Conservation (phyloP, 2,797 vertebrate genomes). For the Centroberyx gerrardi region DNA sequence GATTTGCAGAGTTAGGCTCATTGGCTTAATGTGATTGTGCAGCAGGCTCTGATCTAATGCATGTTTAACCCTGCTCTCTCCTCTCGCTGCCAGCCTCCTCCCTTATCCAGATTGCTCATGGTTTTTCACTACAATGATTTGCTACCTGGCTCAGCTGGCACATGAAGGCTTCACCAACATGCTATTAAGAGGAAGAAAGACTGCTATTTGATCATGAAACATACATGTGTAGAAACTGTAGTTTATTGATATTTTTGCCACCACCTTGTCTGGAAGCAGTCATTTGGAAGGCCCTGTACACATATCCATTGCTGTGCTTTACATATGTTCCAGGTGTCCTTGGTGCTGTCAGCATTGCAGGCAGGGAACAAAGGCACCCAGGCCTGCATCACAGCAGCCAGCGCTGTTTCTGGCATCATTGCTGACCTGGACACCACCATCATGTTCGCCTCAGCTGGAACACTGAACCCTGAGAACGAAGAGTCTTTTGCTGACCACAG, state of each 20-base stretch:
- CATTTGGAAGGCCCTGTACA: slow-evolving; percentile 23
- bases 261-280: slow-evolving; percentile 23
- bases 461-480: slow-evolving; percentile 94
- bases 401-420: slow-evolving; percentile 97
- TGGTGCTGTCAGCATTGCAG: slow-evolving; percentile 97
- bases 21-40: slow-evolving; percentile 59
- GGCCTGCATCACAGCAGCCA: slow-evolving; percentile 97
- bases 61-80: slow-evolving; percentile 26
- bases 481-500: slow-evolving; percentile 99
- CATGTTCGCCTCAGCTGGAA: slow-evolving; percentile 99
- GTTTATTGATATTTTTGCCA: slow-evolving; percentile 20
- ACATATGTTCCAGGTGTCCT: slow-evolving; percentile 88
- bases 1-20: slow-evolving; percentile 58
- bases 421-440: slow-evolving; percentile 99
- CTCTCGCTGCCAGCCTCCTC: slow-evolving; percentile 14
- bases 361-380: slow-evolving; percentile 99
- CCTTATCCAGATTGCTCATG: slow-evolving; percentile 28
- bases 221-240: not conserved
- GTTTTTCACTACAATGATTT: slow-evolving; percentile 21
- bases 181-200: not conserved
- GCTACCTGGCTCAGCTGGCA: not conserved
- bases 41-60: slow-evolving; percentile 49
- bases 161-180: slow-evolving; percentile 4
- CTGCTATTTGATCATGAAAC: slow-evolving; percentile 27
- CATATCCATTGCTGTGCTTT: slow-evolving; percentile 31